Percentiles rank a stretch among this genome's conserved stretches.
Conservation (phyloP, 2,113 vertebrate species). For the Hiodon tergisus region DNA sequence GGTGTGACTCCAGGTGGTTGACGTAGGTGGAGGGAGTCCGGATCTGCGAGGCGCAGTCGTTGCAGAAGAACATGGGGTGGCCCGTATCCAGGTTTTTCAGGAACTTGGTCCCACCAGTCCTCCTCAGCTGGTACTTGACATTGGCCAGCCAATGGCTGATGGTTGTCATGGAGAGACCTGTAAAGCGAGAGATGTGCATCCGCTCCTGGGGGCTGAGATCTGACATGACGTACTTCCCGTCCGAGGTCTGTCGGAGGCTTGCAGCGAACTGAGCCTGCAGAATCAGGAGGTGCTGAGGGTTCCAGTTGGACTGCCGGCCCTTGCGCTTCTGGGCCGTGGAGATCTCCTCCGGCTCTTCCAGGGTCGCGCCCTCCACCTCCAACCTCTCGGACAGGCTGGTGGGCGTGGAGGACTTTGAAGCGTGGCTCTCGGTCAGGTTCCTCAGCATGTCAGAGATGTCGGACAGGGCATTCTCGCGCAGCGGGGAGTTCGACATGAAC, state of each 20-base stretch:
- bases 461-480: slow-evolving; percentile 96
- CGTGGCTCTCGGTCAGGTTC: slow-evolving; percentile 95
- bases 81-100: slow-evolving; percentile 98
- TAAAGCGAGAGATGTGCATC: slow-evolving; percentile 98
- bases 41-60: slow-evolving; percentile 96
- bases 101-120: slow-evolving; percentile 98
- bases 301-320: slow-evolving; percentile 98
- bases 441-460: slow-evolving; percentile 99
- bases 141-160: slow-evolving; percentile 99
- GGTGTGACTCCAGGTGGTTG: slow-evolving; percentile 94
- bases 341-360: slow-evolving; percentile 87
- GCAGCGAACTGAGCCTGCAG: slow-evolving; percentile 97
- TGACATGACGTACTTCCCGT: slow-evolving; percentile 96
- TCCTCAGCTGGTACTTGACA: slow-evolving; percentile 97
- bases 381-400: slow-evolving; percentile 94
- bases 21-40: slow-evolving; percentile 96
- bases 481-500: slow-evolving; percentile 92
- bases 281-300: slow-evolving; percentile 96
- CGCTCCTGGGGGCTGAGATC: slow-evolving; percentile 98
- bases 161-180: slow-evolving; percentile 97
- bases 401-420: slow-evolving; percentile 93
- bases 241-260: slow-evolving; percentile 88
- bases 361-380: slow-evolving; percentile 83
- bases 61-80: slow-evolving; percentile 98
- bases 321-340: slow-evolving; percentile 95